phyloP scores from a whole-genome alignment of 2,888 invertebrate species.

The Steromphala cineraria region DNA sequence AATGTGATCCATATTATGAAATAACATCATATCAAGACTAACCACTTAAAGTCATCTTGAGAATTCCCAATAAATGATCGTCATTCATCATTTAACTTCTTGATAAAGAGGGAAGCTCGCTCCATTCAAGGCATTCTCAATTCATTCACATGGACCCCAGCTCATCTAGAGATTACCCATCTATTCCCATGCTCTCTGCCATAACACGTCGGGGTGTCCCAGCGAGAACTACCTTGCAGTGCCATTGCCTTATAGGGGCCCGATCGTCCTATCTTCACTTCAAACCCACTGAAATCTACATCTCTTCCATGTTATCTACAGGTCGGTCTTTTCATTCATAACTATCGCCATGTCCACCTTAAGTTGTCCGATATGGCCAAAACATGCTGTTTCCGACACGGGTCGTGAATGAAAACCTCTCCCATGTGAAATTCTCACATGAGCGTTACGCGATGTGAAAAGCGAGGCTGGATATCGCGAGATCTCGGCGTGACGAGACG shows the following conservation, averaged over 20 bases:
- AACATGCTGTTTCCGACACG: background rate
- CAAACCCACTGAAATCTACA: background rate
- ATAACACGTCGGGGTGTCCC: background rate
- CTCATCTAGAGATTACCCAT: too few species aligned
- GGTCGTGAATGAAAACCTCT: slow-evolving; percentile 3
- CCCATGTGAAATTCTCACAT: background rate
- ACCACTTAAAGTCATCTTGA: too few species aligned
- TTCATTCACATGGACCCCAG: too few species aligned
- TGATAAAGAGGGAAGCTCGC: too few species aligned
- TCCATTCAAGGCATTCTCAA: too few species aligned
- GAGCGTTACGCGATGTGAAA: background rate
- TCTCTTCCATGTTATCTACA: slow-evolving; percentile 1
- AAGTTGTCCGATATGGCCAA: background rate
- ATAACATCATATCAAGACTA: too few species aligned
- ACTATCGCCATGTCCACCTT: background rate
- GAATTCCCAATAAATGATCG: too few species aligned
- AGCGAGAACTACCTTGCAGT: background rate
- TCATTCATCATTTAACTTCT: too few species aligned
- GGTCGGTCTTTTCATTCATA: slow-evolving; percentile 5
- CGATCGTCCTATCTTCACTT: background rate
- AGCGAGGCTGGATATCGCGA: slow-evolving; percentile 11
- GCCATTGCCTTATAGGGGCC: background rate
- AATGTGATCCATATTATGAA: too few species aligned
- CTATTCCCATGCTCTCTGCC: background rate
- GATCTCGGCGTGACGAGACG: slow-evolving; percentile 6